These are phyloP conservation scores for Oryzias javanicus DNA, from an alignment of 2,113 vertebrate species.

Conservation along the genomic window DNA sequence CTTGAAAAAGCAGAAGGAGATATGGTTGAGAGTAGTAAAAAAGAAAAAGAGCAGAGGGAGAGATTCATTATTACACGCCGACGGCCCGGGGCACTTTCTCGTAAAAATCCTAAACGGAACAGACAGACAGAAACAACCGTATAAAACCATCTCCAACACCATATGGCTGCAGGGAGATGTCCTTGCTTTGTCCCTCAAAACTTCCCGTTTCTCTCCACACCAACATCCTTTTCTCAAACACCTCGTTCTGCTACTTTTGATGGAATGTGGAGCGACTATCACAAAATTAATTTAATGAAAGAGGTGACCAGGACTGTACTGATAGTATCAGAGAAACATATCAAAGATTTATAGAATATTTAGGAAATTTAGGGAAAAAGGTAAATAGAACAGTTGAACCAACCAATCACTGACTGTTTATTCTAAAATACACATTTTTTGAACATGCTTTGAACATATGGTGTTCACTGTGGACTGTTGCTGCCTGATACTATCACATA, in stretches of 20 bases:
- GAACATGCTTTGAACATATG: too few relatives aligned
- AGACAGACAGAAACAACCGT: conserved; percentile 55
- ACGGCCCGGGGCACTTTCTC: conserved; percentile 33
- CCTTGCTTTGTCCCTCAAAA: conserved; percentile 64
- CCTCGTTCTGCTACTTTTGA: conserved; percentile 27
- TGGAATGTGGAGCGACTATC: conserved; percentile 19
- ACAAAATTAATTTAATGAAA: conserved; percentile 1
- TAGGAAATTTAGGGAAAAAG: background rate
- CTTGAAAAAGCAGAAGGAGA: background rate
- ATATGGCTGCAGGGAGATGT: conserved; percentile 61
- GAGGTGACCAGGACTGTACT: conserved; percentile 45
- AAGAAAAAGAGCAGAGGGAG: background rate
- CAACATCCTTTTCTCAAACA: background rate
- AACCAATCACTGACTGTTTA: too few relatives aligned
- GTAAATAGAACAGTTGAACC: too few relatives aligned
- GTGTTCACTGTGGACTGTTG: too few relatives aligned
- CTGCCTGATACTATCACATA: too few relatives aligned
- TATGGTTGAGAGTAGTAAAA: background rate
- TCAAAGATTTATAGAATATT: conserved; percentile 30
- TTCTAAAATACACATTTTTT: too few relatives aligned
- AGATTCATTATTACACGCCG: conserved; percentile 46
- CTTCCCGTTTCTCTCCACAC: background rate
- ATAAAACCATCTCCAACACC: conserved; percentile 56
- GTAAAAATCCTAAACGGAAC: conserved; percentile 50
- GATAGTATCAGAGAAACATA: conserved; percentile 41